Conservation (phyloP, 2,113 vertebrate genomes). For the Grallaria varia region DNA sequence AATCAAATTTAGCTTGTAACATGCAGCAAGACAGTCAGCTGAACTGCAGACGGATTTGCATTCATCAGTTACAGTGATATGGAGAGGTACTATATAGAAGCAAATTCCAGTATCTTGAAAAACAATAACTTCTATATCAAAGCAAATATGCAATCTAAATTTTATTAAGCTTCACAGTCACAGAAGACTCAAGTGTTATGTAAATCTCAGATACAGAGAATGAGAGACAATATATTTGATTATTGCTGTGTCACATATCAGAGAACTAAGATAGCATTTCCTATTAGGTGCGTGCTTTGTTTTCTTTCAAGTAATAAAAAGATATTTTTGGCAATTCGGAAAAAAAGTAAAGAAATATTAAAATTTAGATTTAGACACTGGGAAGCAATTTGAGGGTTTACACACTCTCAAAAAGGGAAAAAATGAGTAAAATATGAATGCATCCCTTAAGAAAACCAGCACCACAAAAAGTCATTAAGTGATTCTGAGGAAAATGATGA, state of each 20-base stretch:
- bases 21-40: not conserved
- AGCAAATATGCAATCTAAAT: constrained; percentile 15
- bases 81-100: not conserved
- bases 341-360: not conserved
- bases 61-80: not conserved
- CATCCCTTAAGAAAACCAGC: not conserved
- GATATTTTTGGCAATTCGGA: not conserved
- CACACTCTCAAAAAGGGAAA: not conserved
- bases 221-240: not conserved
- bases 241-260: not conserved
- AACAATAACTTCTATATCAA: not conserved
- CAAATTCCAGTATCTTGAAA: not conserved
- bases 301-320: not conserved
- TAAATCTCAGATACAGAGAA: not conserved
- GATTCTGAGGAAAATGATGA: not conserved
- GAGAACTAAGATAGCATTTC: not conserved
- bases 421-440: not conserved
- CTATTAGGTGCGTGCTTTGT: not conserved
- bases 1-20: not conserved
- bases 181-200: not conserved
- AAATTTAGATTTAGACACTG: not conserved
- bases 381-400: not conserved
- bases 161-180: constrained; percentile 17
- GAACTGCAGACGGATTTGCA: constrained; percentile 3
- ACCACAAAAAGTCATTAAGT: not conserved